Percentiles rank a stretch among this genome's conserved stretches.
Conservation (phyloP, 2,888 invertebrate genomes). For the Oxyscelio sp. region DNA sequence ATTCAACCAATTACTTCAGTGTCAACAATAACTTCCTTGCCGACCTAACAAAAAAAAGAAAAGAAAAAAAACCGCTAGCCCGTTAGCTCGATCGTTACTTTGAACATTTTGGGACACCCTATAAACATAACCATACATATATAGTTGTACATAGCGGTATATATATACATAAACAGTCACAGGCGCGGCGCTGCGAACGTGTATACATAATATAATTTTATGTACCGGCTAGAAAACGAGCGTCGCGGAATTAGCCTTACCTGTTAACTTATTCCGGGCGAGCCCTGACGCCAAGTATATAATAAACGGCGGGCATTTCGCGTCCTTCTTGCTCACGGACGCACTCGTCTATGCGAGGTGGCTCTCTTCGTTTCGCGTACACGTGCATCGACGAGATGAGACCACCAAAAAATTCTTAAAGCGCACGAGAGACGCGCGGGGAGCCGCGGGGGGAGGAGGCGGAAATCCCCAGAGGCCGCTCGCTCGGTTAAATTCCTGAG, state of each 20-base stretch:
- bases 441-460: slow-evolving; percentile 48
- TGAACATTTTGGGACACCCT: slow-evolving; percentile 54
- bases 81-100: slow-evolving; percentile 26
- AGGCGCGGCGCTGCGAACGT: slow-evolving; percentile 46
- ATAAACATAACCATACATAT: slow-evolving; percentile 12
- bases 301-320: slow-evolving; percentile 75
- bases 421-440: slow-evolving; percentile 40
- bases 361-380: slow-evolving; percentile 56
- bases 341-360: slow-evolving; percentile 47
- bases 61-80: too few relatives aligned
- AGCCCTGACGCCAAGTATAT: slow-evolving; percentile 75
- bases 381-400: slow-evolving; percentile 66
- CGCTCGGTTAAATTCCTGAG: slow-evolving; percentile 69
- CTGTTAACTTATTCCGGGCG: slow-evolving; percentile 78
- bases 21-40: background rate
- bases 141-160: slow-evolving; percentile 43
- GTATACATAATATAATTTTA: slow-evolving; percentile 64
- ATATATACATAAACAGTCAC: slow-evolving; percentile 27
- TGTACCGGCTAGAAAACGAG: slow-evolving; percentile 75
- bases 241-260: slow-evolving; percentile 79
- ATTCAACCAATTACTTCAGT: background rate
- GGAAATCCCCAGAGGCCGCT: slow-evolving; percentile 74
- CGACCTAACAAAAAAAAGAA: background rate
- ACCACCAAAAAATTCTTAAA: slow-evolving; percentile 73
- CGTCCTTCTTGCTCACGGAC: slow-evolving; percentile 64